Evolutionary conservation across 2,113 vertebrate species (phyloP).

Genomic region (Labeo rohita): DNA sequence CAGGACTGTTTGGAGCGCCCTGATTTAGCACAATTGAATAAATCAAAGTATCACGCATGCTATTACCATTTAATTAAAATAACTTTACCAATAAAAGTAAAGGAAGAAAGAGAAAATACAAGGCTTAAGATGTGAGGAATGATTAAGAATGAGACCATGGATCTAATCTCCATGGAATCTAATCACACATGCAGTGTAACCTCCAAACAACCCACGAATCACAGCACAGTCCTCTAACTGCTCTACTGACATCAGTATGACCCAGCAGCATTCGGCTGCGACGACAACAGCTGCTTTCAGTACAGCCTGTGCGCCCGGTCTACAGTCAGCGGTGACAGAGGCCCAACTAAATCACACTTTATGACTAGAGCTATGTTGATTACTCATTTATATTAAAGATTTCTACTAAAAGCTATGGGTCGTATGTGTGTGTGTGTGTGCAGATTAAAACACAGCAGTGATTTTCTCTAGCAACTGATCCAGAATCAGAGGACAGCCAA

Average conservation of each 20-base stretch:
- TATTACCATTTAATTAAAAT: not conserved
- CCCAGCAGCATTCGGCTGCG: not conserved
- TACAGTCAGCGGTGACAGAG: not conserved
- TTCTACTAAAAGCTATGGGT: not conserved
- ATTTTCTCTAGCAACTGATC: not conserved
- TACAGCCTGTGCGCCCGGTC: not conserved
- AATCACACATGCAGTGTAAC: slow-evolving; percentile 13
- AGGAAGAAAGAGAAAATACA: not conserved
- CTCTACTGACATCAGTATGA: slow-evolving; percentile 24
- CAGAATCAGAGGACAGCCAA: not conserved
- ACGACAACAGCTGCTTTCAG: not conserved
- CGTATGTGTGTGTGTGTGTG: not conserved
- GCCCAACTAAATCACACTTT: not conserved
- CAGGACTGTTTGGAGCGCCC: no score
- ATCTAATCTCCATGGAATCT: not conserved
- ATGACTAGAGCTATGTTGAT: not conserved
- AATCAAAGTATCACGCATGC: not conserved
- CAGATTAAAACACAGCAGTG: not conserved
- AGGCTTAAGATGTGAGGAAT: not conserved
- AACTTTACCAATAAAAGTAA: not conserved
- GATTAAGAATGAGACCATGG: not conserved
- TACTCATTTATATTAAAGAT: not conserved
- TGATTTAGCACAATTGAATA: not conserved
- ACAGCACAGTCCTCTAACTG: not conserved
- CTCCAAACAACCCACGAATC: not conserved